phyloP scores from a whole-genome alignment of 2,888 invertebrate species.

The Idaea aversata region DNA sequence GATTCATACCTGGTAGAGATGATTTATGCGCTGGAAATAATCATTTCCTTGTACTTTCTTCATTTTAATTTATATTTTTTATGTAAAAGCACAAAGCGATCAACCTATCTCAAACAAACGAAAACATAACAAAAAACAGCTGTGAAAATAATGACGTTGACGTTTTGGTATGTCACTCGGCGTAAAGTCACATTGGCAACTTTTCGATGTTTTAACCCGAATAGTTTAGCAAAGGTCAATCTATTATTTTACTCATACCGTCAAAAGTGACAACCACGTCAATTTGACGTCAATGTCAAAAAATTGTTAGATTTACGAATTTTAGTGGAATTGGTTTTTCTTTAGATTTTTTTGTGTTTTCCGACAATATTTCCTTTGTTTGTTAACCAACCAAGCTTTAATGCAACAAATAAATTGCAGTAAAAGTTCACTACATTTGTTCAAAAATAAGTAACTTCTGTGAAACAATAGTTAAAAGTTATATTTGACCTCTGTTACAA shows the following conservation, averaged over 20 bases:
- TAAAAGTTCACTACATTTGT: neutral
- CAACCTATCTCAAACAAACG: neutral
- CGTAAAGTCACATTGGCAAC: neutral
- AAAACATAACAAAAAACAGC: neutral
- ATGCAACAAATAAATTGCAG: neutral
- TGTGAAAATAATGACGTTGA: neutral
- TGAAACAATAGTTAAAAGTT: neutral
- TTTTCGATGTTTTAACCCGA: neutral
- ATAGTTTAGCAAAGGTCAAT: neutral
- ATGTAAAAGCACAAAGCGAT: neutral
- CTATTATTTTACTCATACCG: no score
- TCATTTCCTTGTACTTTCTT: conserved; percentile 84
- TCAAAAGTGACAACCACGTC: no score
- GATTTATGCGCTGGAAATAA: conserved; percentile 85
- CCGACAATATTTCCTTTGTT: neutral
- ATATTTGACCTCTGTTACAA: neutral
- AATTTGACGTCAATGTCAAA: neutral
- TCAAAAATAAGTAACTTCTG: neutral
- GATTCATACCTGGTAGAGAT: conserved; percentile 81
- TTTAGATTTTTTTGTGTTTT: neutral
- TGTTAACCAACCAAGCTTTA: neutral
- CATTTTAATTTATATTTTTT: conserved; percentile 40
- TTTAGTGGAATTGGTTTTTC: neutral
- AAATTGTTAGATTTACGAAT: neutral
- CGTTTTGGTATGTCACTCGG: neutral